phyloP scores from a whole-genome alignment of 2,113 vertebrate genomes.

The Redunca redunca region DNA sequence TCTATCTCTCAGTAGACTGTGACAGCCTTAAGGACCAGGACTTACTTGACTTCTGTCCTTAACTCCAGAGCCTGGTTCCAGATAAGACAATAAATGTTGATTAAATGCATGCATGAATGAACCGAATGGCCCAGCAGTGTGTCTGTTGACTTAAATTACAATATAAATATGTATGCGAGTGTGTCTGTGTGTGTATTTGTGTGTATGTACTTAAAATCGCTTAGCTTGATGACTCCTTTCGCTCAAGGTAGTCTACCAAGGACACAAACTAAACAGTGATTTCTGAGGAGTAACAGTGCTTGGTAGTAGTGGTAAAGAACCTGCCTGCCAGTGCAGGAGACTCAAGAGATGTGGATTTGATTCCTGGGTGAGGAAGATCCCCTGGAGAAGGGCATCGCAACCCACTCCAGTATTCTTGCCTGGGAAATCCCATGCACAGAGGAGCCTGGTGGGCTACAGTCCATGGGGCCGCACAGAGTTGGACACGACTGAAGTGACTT shows the following conservation, averaged over 20 bases:
- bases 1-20: background rate
- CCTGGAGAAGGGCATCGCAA: background rate
- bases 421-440: background rate
- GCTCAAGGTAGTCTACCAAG: background rate
- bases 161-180: background rate
- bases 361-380: background rate
- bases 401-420: background rate
- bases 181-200: background rate
- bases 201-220: background rate
- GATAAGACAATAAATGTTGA: background rate
- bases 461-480: background rate
- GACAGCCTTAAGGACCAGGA: background rate
- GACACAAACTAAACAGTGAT: background rate
- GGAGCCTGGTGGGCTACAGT: background rate
- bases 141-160: background rate
- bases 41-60: background rate
- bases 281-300: background rate
- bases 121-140: background rate
- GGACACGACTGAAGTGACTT: background rate
- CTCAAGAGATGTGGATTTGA: background rate
- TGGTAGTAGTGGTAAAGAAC: background rate
- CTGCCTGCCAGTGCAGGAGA: background rate
- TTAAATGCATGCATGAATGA: background rate
- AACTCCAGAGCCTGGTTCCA: background rate
- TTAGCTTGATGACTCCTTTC: background rate